A percentile compares a stretch with the other conserved stretches of the same genome.
These are phyloP conservation scores for Pocillopora grandis DNA, from an alignment of 92 coral and sea anemone genomes.

Conservation along the genomic window DNA sequence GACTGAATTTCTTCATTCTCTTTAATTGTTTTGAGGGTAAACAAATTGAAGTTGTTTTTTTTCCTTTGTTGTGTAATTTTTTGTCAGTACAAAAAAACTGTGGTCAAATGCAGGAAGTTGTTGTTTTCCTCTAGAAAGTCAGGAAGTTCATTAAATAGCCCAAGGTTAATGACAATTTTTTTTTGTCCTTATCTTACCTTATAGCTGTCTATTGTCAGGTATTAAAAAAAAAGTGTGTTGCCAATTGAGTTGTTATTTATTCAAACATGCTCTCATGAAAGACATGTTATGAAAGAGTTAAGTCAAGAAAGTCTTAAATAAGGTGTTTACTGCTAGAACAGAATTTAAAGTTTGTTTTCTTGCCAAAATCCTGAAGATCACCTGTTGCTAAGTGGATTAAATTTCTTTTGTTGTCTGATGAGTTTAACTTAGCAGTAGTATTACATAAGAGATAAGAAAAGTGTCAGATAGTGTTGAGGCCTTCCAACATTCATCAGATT, in stretches of 20 bases:
- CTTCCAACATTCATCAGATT: slow-evolving; percentile 24
- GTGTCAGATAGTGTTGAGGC: slow-evolving; percentile 19
- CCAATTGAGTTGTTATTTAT: not conserved
- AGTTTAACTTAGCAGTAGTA: not conserved
- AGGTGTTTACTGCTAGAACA: not conserved
- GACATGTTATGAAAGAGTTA: not conserved
- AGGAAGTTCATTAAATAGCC: not conserved
- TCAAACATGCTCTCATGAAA: not conserved
- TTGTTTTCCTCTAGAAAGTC: not conserved
- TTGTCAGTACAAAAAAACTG: not conserved
- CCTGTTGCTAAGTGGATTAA: slow-evolving; percentile 22
- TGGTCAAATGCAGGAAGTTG: not conserved
- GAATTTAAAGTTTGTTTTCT: not conserved
- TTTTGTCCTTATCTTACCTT: not conserved
- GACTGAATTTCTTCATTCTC: not conserved
- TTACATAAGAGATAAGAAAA: slow-evolving; percentile 33
- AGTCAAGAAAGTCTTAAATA: not conserved
- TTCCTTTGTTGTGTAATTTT: not conserved
- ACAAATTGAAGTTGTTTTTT: not conserved
- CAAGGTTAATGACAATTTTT: slow-evolving; percentile 7
- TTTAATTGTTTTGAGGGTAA: not conserved
- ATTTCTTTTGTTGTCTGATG: slow-evolving; percentile 42
- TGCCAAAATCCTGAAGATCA: not conserved
- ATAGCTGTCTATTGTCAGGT: not conserved
- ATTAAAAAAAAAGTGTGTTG: not conserved